Percentiles rank a stretch among this genome's conserved stretches.
Evolutionary conservation across 1,140 invertebrate genomes (phyloP).

Genomic region (Maconellicoccus hirsutus): DNA sequence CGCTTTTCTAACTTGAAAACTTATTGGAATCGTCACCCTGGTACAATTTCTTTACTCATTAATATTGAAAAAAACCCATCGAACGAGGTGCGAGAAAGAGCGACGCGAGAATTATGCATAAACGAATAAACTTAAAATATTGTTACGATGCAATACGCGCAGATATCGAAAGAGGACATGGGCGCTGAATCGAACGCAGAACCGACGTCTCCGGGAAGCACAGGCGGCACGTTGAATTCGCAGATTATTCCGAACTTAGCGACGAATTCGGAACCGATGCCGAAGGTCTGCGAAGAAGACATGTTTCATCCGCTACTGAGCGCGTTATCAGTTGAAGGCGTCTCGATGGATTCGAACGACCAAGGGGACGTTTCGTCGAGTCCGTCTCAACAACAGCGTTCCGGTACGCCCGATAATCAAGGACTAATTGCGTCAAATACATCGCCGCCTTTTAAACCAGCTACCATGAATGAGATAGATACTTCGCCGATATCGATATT

Average conservation of each 20-base stretch:
- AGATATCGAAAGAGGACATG: not conserved
- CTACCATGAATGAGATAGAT: not conserved
- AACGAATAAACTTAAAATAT: too few species aligned
- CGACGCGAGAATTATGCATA: too few species aligned
- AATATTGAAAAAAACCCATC: too few species aligned
- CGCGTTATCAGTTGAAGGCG: not conserved
- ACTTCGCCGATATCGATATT: not conserved
- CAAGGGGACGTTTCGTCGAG: not conserved
- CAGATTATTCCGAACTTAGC: not conserved
- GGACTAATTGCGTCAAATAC: not conserved
- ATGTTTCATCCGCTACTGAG: conserved; percentile 1
- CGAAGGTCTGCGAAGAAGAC: not conserved
- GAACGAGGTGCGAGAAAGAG: too few species aligned
- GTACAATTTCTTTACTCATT: too few species aligned
- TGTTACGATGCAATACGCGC: not conserved
- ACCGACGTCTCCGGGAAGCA: not conserved
- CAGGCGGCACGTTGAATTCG: not conserved
- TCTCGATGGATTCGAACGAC: not conserved
- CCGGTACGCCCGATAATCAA: not conserved
- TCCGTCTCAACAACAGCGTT: not conserved
- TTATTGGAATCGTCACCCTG: too few species aligned
- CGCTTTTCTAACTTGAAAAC: too few species aligned
- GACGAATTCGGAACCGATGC: not conserved
- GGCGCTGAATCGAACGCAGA: not conserved
- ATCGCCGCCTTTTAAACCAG: not conserved